Evolutionary conservation across 2,888 invertebrate genomes (phyloP), one percentile per base, ranked within the genome.

Genomic region (Chouioia cunea): DNA sequence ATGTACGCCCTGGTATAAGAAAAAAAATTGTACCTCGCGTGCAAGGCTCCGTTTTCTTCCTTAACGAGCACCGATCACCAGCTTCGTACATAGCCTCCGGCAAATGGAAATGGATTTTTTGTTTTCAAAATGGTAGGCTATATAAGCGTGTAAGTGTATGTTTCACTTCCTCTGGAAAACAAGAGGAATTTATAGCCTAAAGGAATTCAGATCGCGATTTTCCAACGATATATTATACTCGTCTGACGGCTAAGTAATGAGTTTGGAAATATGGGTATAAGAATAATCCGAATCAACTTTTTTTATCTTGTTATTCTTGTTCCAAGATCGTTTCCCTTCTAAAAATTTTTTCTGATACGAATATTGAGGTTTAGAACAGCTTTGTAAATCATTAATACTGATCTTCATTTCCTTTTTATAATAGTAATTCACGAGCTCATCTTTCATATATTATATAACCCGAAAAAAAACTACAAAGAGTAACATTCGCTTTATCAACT

Each of bases 11-110:
- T 67, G 65, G 64, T 46, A 52, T 15, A 4, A 4, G 14, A 47
- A 47, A 66, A 66, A 76, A 73, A 75, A 74, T 74, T 64, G 60
- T 65, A 71, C 54, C 63, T 60, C 57, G 50, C 65, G 52, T 64
- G 66, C 4, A 15, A 14, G n/a, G 6, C 15, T 43, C 15, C 27
- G 12, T 20, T 70, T 70, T 47, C n/a, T 36, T 36, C 48, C 59
- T 46, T 48, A 36, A 2, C 44, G 43, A 43, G 27, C 23, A 8
- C 36, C 56, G 68, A 63, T 48, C 56, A 22, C 20, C 48, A 1
- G 12, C 36, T 36, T 36, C 36, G 36, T 36, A 10, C n/a, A n/a
- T 36, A 36, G 36, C 36, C 36, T 6, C 36, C 6, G 36, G 36
- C 10, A 36, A 36, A 36, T 36, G 36, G 36, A 36, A 36, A 36